phyloP scores from a whole-genome alignment of 2,888 invertebrate species.

The Euzophera pinguis region DNA sequence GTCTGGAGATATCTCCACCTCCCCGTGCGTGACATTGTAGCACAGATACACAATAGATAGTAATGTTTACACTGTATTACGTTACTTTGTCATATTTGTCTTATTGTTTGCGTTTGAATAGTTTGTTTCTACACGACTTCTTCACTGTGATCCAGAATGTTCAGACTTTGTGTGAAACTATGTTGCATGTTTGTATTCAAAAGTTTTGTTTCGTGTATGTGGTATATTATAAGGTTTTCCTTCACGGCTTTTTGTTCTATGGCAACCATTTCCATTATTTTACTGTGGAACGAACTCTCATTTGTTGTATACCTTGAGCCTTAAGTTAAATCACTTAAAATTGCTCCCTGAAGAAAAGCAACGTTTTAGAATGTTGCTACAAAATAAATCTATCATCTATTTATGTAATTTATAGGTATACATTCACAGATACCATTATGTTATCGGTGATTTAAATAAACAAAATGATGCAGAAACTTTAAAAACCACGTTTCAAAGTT shows the following conservation, averaged over 20 bases:
- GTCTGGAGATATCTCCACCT: conserved; percentile 5
- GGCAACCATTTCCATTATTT: too few species aligned
- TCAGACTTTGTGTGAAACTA: background rate
- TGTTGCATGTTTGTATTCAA: background rate
- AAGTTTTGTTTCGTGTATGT: background rate
- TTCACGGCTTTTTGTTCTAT: background rate
- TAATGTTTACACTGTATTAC: conserved; percentile 5
- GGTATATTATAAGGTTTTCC: background rate
- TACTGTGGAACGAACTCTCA: too few species aligned
- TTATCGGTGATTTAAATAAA: too few species aligned
- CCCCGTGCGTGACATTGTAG: background rate
- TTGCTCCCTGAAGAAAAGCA: too few species aligned
- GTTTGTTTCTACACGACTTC: background rate
- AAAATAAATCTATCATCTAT: too few species aligned
- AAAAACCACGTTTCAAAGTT: too few species aligned
- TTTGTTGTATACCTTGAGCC: too few species aligned
- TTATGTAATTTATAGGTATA: too few species aligned
- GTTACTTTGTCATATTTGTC: conserved; percentile 6
- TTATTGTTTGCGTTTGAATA: conserved; percentile 1
- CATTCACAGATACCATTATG: too few species aligned
- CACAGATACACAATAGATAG: conserved; percentile 9
- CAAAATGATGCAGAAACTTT: too few species aligned
- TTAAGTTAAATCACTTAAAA: too few species aligned
- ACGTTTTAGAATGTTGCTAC: too few species aligned
- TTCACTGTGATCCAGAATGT: conserved; percentile 3